Evolutionary conservation across 2,113 vertebrate species (phyloP), one percentile per base, ranked within the genome.

Genomic region (Podarcis cretensis): DNA sequence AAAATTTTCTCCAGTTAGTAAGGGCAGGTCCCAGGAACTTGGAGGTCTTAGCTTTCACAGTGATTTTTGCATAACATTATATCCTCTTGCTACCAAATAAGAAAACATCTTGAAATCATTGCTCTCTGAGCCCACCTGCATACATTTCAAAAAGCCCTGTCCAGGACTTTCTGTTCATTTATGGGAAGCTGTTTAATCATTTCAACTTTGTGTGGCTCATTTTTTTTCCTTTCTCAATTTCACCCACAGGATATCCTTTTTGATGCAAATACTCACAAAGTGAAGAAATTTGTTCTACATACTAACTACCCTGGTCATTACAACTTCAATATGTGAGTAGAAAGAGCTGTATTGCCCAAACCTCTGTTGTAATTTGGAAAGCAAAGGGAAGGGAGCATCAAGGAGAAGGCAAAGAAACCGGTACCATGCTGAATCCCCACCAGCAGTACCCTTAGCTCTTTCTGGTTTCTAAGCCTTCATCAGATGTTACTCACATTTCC

Each of bases 221-320:
- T 30, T 32, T 65, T 68, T 3, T 91, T 87, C 75, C 35, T 35
- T 13, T 91, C 90, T 59, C 40, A 84, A 87, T 75, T 5, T 35
- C 16, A 90, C 91, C 23, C 43, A 85, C 88, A 99, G 99, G 99
- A 99, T 89, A 98, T 99, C 97, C 97, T 99, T 87, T 99, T 99
- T 95, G 99, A 99, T 93, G 98, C 99, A 18, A 98, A 98, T 86
- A 98, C 98, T 94, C 98, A 99, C 96, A 97, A 98, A 95, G 98
- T 99, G 87, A 99, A 99, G 97, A 99, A 99, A 96, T 99, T 99
- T 97, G 99, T 99, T 92, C 97, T 99, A 80, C 99, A 99, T 75
- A 99, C 99, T 90, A 99, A 99, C 96, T 99, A 96, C 84, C 99
- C 99, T 18, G 99, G 99, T 92, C 99, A 99, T 98, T 99, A 99